Conservation (phyloP, 2,888 invertebrate species). For the Nemotelus pantherinus region DNA sequence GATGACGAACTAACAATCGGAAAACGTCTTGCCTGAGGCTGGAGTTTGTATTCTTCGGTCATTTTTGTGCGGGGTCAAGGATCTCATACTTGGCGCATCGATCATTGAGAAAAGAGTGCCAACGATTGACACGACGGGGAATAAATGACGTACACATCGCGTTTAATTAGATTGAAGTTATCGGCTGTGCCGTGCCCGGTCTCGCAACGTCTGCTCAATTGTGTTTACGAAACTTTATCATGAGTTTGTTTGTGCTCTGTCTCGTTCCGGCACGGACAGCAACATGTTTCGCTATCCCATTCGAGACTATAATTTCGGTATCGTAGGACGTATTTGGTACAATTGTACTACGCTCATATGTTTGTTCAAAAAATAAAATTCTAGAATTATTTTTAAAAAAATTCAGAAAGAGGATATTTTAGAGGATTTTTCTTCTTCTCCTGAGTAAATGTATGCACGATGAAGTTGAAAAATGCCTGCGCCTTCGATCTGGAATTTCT, state of each 20-base stretch:
- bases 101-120: too few relatives aligned
- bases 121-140: too few relatives aligned
- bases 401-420: too few relatives aligned
- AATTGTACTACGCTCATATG: background rate
- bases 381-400: too few relatives aligned
- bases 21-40: background rate
- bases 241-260: conserved; percentile 34
- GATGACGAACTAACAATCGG: conserved; percentile 12
- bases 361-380: background rate
- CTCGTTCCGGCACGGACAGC: conserved; percentile 1
- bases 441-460: too few relatives aligned
- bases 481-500: too few relatives aligned
- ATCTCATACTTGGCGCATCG: background rate
- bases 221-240: background rate
- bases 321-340: background rate
- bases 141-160: too few relatives aligned
- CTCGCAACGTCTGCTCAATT: background rate
- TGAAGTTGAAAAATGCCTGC: too few relatives aligned
- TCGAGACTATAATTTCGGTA: background rate
- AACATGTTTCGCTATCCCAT: background rate
- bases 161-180: too few relatives aligned
- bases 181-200: background rate
- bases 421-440: too few relatives aligned
- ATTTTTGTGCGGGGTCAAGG: conserved; percentile 26
- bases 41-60: background rate